Percentiles rank a stretch among this genome's conserved stretches.
phyloP scores from a whole-genome alignment of 2,797 vertebrate species.

The Craterocephalus amniculus region DNA sequence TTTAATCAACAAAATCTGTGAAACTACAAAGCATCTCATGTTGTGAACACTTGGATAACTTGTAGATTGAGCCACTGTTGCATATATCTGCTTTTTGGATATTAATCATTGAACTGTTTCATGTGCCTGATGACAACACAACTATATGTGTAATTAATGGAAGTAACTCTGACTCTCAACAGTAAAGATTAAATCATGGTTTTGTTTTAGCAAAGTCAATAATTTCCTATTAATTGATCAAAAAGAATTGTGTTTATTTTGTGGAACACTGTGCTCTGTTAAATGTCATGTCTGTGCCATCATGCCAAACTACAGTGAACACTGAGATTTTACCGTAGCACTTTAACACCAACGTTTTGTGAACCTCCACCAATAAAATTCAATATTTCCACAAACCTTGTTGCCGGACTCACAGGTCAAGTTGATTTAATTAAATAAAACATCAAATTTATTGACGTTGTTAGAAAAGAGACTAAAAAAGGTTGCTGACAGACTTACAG shows the following conservation, averaged over 20 bases:
- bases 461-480: conserved; percentile 45
- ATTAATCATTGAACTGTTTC: conserved; percentile 10
- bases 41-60: conserved; percentile 14
- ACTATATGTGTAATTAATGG: conserved; percentile 18
- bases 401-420: neutral
- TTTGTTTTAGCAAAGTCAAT: conserved; percentile 34
- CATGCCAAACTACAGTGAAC: conserved; percentile 58
- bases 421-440: conserved; percentile 28
- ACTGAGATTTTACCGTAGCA: conserved; percentile 69
- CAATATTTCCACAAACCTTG: conserved; percentile 40
- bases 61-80: conserved; percentile 22
- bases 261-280: conserved; percentile 47
- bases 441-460: conserved; percentile 16
- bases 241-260: conserved; percentile 57
- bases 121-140: conserved; percentile 26
- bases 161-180: conserved; percentile 20
- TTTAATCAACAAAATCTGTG: conserved; percentile 13
- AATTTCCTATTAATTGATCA: conserved; percentile 29
- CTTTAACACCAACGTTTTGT: conserved; percentile 65
- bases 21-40: conserved; percentile 17
- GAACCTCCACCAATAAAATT: conserved; percentile 79
- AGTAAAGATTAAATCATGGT: conserved; percentile 18
- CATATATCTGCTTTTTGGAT: conserved; percentile 9
- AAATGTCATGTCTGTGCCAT: conserved; percentile 71
- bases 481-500: neutral